Base-by-base conservation (phyloP, 2,113 vertebrate species). In the Lucifuga dentata region DNA sequence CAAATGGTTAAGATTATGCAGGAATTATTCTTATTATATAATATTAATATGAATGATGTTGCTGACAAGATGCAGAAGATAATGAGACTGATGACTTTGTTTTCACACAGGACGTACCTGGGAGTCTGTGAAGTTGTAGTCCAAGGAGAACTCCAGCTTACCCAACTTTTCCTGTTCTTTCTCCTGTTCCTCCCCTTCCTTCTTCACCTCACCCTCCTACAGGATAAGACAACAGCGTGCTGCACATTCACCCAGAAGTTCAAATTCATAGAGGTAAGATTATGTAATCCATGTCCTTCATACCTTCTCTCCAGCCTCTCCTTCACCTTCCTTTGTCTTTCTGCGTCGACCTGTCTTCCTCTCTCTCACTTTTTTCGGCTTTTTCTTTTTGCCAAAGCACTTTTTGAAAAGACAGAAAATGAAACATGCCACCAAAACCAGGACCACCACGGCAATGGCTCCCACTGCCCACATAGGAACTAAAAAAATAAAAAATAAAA, bases 41-140 rank as follows among this genome's bases (percentile, higher is more conserved):
- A n/a, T n/a, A n/a, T n/a, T n/a, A n/a, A n/a, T n/a, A n/a, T n/a
- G n/a, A n/a, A n/a, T n/a, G n/a, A n/a, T n/a, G n/a, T n/a, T n/a
- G n/a, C n/a, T n/a, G n/a, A n/a, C n/a, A n/a, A n/a, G n/a, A n/a
- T n/a, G n/a, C n/a, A n/a, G n/a, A n/a, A n/a, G n/a, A n/a, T 76
- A 19, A 57, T 53, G 2, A 24, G 32, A 33, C 8, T 26, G 15
- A 26, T 20, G 20, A 2, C 11, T 52, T 43, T 48, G 7, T 71
- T 60, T 80, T 23, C 32, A 20, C 5, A 33, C 20, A 59, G 61
- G 35, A 61, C 56, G 5, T 49, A 94, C 95, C 93, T 95, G 95
- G 8, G 91, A 72, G 12, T 92, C 95, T 70, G 95, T 95, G 83
- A 96, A 96, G 78, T 94, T 95, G 76, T 96, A 96, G 74, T 96